Evolutionary conservation across 2,888 invertebrate species (phyloP), one percentile per base, ranked within the genome.

Genomic region (Lottia gigantea): DNA sequence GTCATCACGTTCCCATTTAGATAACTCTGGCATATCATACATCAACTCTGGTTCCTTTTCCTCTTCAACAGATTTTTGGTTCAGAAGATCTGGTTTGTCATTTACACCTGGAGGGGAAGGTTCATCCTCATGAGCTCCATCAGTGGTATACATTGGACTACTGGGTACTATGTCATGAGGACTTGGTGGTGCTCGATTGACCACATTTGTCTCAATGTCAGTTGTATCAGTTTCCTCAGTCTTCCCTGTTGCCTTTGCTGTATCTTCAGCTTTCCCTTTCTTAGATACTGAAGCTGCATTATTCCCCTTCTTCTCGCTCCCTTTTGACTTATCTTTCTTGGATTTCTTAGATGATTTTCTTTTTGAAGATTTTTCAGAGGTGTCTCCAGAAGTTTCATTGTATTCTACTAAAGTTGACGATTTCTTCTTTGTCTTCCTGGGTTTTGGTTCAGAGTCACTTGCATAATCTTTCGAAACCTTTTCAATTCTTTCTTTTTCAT

Each of bases 1-100:
- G 68, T 93, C 94, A 62, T 93, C 93, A 46, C 94, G 92, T 89
- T 96, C 96, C 96, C 96, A 96, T 88, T 95, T 95, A 0, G 95
- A 95, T 67, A 93, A 90, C 83, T 93, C 95, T 0, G 95, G 95
- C 68, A 83, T 80, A 31, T 83, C 81, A 16, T 82, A 78, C 88
- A 82, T 80, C 62, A 77, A 82, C 72, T 71, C 77, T 25, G 76
- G 76, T n/a, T 70, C 78, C 0, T 79, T 77, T 66, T 78, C 78
- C 49, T 81, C 74, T 31, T 77, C 78, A 14, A 63, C 62, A 14
- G 67, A 23, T 26, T 64, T 67, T 25, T 70, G 62, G 19, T 45
- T 31, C 62, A 72, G 40, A 4, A 70, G 49, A 26, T 45, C 66
- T 12, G 31, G 47, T 62, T 62, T 49, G 14, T 62, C 62, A 25